Evolutionary conservation across 2,113 vertebrate species (phyloP).

Genomic region (Chamaea fasciata): DNA sequence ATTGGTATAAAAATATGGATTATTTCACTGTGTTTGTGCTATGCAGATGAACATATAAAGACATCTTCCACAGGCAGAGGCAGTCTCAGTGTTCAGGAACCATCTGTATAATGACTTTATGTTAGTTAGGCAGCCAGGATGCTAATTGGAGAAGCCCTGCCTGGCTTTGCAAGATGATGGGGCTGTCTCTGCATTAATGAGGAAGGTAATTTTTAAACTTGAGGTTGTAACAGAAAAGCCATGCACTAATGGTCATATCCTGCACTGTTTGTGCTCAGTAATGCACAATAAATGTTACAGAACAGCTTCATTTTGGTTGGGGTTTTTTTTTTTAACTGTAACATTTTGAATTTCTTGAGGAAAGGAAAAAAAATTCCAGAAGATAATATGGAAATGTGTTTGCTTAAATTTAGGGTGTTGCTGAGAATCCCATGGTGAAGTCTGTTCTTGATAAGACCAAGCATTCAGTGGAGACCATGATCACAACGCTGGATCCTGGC

Average conservation of each 20-base stretch:
- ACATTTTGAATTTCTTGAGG: background rate
- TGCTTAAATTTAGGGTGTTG: conserved; percentile 82
- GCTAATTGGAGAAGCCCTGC: background rate
- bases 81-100: background rate
- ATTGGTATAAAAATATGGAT: background rate
- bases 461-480: conserved; percentile 95
- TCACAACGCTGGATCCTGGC: conserved; percentile 96
- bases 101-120: background rate
- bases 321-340: background rate
- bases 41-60: background rate
- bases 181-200: background rate
- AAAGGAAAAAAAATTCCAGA: background rate
- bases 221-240: background rate
- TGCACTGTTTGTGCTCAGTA: background rate
- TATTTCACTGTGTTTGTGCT: background rate
- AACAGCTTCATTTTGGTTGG: background rate
- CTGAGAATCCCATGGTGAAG: conserved; percentile 90
- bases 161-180: background rate
- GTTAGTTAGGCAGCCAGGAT: background rate
- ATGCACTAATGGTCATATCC: background rate
- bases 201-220: background rate
- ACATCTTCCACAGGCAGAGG: background rate
- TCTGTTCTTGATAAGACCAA: conserved; percentile 95
- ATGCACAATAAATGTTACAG: background rate
- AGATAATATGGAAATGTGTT: background rate